Base-by-base conservation (phyloP, 2,888 invertebrate species). In the Drosophila seclusa region DNA sequence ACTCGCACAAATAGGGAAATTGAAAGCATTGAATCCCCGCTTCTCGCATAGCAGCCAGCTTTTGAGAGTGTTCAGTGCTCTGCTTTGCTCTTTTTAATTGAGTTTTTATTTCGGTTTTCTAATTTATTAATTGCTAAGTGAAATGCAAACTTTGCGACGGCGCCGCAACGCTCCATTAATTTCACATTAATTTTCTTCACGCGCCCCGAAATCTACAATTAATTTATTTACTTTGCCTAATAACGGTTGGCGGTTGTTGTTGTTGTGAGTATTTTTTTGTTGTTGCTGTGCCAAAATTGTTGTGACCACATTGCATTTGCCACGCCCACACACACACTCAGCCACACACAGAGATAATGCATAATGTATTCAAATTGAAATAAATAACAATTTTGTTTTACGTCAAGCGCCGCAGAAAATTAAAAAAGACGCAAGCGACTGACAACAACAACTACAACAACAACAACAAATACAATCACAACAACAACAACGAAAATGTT, bases 131-230 rank as follows among this genome's bases (percentile, higher is more conserved):
- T 87, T 64, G 65, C 57, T 89, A 90, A 90, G 89, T 90, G 85
- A 81, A 90, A 78, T 76, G 89, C 83, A 87, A 80, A 73, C 62
- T 80, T 80, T 76, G 66, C 58, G 34, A 52, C 68, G 81, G 75
- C 91, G 90, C 89, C 85, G 70, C 80, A 77, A 63, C 78, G 87
- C 91, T 90, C 87, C 91, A 87, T 87, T 87, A 90, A 87, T 90
- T 87, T 90, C 89, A 76, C 87, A 85, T 85, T 85, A 77, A 87
- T 89, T 85, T 87, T 73, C 78, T 70, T 89, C 87, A 87, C 80
- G 73, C 85, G 84, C 84, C 75, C 84, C 82, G 82, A 80, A 82
- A 80, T 73, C 64, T 61, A 66, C 77, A 85, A 77, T 80, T 82
- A 74, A 84, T 89, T 81, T 87, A 84, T 86, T 84, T 78, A 84